Evolutionary conservation across 2,888 invertebrate genomes (phyloP).

Genomic region (Loripinus fragilis): DNA sequence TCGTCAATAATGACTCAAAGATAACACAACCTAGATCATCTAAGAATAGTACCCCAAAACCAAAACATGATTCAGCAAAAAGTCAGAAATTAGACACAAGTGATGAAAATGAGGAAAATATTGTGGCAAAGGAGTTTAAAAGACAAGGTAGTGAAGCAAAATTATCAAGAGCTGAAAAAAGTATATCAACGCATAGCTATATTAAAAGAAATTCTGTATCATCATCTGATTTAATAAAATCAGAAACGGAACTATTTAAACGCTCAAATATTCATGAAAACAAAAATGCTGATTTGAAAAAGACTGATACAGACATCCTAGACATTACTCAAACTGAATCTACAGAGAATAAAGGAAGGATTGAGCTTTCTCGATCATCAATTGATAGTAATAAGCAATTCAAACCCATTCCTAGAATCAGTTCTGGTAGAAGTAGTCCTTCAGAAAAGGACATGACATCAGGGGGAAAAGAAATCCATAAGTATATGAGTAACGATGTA

Average conservation of each 20-base stretch:
- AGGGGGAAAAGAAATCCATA: conserved; percentile 51
- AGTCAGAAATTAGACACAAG: neutral
- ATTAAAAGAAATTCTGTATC: too few relatives aligned
- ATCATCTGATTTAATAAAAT: neutral
- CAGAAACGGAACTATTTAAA: neutral
- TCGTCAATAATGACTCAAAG: neutral
- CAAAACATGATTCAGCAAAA: neutral
- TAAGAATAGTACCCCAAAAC: neutral
- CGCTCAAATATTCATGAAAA: too few relatives aligned
- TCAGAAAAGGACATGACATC: conserved; percentile 56
- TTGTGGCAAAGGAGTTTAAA: neutral
- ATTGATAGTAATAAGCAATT: conserved; percentile 20
- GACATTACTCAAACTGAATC: neutral
- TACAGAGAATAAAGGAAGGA: neutral
- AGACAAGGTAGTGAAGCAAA: neutral
- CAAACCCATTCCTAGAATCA: conserved; percentile 34
- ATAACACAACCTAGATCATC: neutral
- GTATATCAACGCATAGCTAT: too few relatives aligned
- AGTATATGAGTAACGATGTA: conserved; percentile 20
- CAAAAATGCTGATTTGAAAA: neutral
- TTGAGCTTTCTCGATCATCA: neutral
- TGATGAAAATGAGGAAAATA: neutral
- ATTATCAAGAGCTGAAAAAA: neutral
- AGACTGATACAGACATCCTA: too few relatives aligned
- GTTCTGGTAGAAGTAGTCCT: conserved; percentile 28